Conservation (phyloP, 35 echinoderm and acorn worm genomes). For the Eucidaris tribuloides region DNA sequence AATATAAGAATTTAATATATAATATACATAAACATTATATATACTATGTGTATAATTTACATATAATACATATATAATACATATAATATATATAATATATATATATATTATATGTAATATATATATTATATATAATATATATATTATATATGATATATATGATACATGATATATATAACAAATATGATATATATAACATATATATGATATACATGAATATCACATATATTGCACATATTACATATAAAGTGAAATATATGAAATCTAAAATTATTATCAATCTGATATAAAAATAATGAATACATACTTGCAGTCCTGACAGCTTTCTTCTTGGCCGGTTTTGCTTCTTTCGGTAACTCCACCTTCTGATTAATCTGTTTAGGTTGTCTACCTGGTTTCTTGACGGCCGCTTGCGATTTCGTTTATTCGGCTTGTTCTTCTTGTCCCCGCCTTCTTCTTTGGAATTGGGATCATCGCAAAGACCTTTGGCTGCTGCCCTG, state of each 20-base stretch:
- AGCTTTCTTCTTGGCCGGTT: slow-evolving; percentile 8
- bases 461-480: slow-evolving; percentile 42
- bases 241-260: background rate
- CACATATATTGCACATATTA: background rate
- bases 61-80: too few relatives aligned
- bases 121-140: too few relatives aligned
- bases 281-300: background rate
- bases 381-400: slow-evolving; percentile 25
- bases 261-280: background rate
- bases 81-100: too few relatives aligned
- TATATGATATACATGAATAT: background rate
- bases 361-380: slow-evolving; percentile 27
- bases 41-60: too few relatives aligned
- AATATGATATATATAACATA: too few relatives aligned
- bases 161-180: too few relatives aligned
- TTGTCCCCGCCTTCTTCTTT: slow-evolving; percentile 47
- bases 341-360: slow-evolving; percentile 1
- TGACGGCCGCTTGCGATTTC: slow-evolving; percentile 39
- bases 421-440: slow-evolving; percentile 21
- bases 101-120: too few relatives aligned
- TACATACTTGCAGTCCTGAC: slow-evolving; percentile 80
- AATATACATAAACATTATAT: too few relatives aligned
- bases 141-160: too few relatives aligned
- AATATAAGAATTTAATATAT: too few relatives aligned
- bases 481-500: slow-evolving; percentile 95